These are phyloP conservation scores for Chloroclysta siterata DNA, from an alignment of 2,888 invertebrate genomes.

Conservation along the genomic window DNA sequence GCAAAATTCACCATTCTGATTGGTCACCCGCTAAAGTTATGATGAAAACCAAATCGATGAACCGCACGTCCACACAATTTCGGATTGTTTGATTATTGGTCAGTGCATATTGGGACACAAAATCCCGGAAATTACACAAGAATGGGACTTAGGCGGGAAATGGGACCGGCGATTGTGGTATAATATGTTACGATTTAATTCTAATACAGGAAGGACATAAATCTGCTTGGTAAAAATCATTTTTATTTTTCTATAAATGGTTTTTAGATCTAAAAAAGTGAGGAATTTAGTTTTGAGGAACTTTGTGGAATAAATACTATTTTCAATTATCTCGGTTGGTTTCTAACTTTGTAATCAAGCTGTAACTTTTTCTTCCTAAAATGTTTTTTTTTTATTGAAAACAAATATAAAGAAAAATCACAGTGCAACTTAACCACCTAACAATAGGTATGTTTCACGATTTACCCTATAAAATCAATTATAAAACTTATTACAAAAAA, in stretches of 20 bases:
- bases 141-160: constrained; percentile 37
- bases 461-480: too few relatives aligned
- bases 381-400: too few relatives aligned
- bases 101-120: constrained; percentile 38
- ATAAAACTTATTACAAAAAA: too few relatives aligned
- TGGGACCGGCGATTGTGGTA: constrained; percentile 33
- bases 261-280: not conserved
- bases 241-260: not conserved
- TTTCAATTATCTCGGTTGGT: too few relatives aligned
- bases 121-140: constrained; percentile 43
- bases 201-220: constrained; percentile 23
- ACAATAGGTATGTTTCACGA: too few relatives aligned
- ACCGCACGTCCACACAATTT: constrained; percentile 35
- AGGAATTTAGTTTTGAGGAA: too few relatives aligned
- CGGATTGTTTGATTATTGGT: constrained; percentile 38
- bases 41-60: constrained; percentile 29
- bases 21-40: constrained; percentile 10
- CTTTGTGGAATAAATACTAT: too few relatives aligned
- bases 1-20: not conserved
- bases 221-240: constrained; percentile 13
- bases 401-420: too few relatives aligned
- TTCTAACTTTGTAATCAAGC: too few relatives aligned
- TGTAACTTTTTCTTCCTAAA: too few relatives aligned
- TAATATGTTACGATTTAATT: constrained; percentile 30
- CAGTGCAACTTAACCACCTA: too few relatives aligned